These are phyloP conservation scores for Nomada fabriciana DNA, from an alignment of 2,888 invertebrate genomes.

Conservation along the genomic window DNA sequence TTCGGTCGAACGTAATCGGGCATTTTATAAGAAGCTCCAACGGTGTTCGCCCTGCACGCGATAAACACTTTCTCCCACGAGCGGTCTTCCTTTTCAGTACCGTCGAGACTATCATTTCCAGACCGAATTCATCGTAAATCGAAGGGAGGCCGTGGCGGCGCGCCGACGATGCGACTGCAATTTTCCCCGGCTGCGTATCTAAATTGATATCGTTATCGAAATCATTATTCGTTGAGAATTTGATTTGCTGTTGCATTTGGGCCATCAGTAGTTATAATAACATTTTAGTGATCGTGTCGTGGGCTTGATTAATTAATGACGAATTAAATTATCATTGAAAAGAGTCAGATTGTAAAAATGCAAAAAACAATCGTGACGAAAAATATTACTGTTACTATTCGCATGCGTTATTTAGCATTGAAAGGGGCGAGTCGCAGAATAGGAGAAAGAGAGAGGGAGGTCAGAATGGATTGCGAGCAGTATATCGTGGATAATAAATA, in stretches of 20 bases:
- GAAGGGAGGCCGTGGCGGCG: slow-evolving; percentile 13
- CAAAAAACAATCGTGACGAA: too few species aligned
- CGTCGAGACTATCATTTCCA: slow-evolving; percentile 52
- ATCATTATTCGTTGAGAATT: slow-evolving; percentile 43
- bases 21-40: slow-evolving; percentile 53
- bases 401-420: too few species aligned
- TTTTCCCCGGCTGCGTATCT: slow-evolving; percentile 39
- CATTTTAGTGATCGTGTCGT: neutral
- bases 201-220: slow-evolving; percentile 53
- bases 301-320: neutral
- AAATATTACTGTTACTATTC: too few species aligned
- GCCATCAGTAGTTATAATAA: slow-evolving; percentile 16
- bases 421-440: too few species aligned
- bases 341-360: too few species aligned
- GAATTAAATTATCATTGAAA: neutral
- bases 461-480: too few species aligned
- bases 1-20: slow-evolving; percentile 64
- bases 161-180: slow-evolving; percentile 20
- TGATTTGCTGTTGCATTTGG: slow-evolving; percentile 10
- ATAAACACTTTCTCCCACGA: slow-evolving; percentile 42
- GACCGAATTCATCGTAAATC: slow-evolving; percentile 37
- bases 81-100: slow-evolving; percentile 16
- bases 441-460: too few species aligned
- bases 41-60: slow-evolving; percentile 9
- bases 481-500: too few species aligned